A percentile compares a stretch with the other conserved stretches of the same genome.
Evolutionary conservation across 1,140 invertebrate species (phyloP).

Genomic region (Camponotus vicinus): DNA sequence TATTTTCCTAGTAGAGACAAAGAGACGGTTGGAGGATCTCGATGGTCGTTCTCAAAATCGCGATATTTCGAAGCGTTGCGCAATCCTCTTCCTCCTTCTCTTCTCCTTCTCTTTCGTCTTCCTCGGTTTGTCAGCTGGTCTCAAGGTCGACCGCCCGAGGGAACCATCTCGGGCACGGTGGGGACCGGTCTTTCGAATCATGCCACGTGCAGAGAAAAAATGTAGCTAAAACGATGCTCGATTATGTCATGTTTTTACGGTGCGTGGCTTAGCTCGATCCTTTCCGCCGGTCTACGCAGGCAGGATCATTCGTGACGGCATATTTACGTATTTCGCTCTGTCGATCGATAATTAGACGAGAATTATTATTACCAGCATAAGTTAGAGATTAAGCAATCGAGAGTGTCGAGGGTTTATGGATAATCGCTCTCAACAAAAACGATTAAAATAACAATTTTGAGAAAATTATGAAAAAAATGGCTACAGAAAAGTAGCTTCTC

Average conservation of each 20-base stretch:
- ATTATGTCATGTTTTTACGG: slow-evolving; percentile 42
- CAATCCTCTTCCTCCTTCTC: slow-evolving; percentile 40
- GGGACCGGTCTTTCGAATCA: slow-evolving; percentile 52
- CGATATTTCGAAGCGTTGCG: slow-evolving; percentile 73
- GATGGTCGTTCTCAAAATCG: slow-evolving; percentile 57
- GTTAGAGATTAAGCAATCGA: background rate
- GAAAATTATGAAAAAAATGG: background rate
- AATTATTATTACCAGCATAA: background rate
- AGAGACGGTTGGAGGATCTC: slow-evolving; percentile 47
- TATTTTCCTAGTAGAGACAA: slow-evolving; percentile 47
- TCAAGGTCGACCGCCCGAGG: slow-evolving; percentile 75
- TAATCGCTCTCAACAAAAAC: background rate
- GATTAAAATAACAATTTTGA: background rate
- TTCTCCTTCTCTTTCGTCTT: slow-evolving; percentile 57
- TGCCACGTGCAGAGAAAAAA: slow-evolving; percentile 54
- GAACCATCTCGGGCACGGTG: slow-evolving; percentile 69
- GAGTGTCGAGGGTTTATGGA: background rate
- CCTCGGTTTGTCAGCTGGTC: slow-evolving; percentile 76
- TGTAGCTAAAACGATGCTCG: slow-evolving; percentile 38
- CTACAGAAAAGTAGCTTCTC: background rate
- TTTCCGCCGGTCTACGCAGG: background rate
- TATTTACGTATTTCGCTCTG: background rate
- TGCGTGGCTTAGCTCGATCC: background rate
- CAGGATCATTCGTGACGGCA: background rate
- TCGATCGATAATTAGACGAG: background rate